Base-by-base conservation (phyloP, 2,113 vertebrate species). In the Apus apus region DNA sequence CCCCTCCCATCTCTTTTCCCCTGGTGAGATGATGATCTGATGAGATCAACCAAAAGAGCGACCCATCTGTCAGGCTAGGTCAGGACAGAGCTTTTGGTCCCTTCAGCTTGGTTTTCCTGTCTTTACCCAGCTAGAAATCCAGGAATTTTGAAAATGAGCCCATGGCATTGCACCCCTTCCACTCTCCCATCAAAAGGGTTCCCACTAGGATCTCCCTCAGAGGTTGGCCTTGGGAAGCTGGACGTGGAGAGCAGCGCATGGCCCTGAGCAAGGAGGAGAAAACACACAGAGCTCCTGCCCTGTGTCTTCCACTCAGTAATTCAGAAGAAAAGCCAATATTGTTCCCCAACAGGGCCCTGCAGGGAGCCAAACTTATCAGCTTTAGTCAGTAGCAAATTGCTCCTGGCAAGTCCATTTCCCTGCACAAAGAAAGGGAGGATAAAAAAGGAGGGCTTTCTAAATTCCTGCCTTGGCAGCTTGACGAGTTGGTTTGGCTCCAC, bases 341-440 rank as follows among this genome's bases (percentile, higher is more conserved):
- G 93, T 96, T 96, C 68, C 70, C 9, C 50, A 68, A 53, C 23
- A 71, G 75, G 34, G 19, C 46, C 75, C 61, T 77, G 56, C 87
- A 93, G 85, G n/a, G 82, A 94, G 97, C 92, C 97, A 88, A 97
- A 96, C 96, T 96, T 80, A 70, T 98, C 98, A 96, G 87, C 97
- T 96, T 97, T 98, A 98, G 92, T 98, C 13, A 8, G 82, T 66
- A 17, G 95, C 93, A 98, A 98, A 99, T 98, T 97, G 87, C 84
- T 87, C 56, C 23, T 97, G 98, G 98, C 98, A 98, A 96, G 76
- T 94, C 80, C 67, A 71, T 94, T 96, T 96, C 93, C 64, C 56
- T n/a, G 62, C 57, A 96, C 92, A 96, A 92, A 96, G 92, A 58
- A 64, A 54, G 23, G 67, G 60, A 88, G 73, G 36, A 67, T 50